Conservation (phyloP, 2,888 invertebrate species). For the Tuberolachnus salignus region DNA sequence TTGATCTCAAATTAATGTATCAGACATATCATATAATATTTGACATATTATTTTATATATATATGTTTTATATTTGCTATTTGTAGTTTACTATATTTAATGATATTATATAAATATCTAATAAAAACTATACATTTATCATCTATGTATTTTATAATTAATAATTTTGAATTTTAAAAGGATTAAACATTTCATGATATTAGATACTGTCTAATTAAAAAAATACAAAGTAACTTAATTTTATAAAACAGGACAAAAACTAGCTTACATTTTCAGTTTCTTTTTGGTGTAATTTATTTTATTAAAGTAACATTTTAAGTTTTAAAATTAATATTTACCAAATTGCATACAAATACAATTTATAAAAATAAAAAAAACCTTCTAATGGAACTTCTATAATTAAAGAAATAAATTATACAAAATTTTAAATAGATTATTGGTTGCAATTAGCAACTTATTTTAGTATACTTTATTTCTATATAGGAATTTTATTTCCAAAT, state of each 20-base stretch:
- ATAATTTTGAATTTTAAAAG: neutral
- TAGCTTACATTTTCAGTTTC: too few species aligned
- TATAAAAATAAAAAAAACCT: too few species aligned
- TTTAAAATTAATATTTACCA: too few species aligned
- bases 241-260: too few species aligned
- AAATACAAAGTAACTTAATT: too few species aligned
- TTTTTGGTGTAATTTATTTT: too few species aligned
- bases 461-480: neutral
- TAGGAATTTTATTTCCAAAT: constrained; percentile 25
- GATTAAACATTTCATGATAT: neutral
- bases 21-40: neutral
- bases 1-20: neutral
- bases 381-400: too few species aligned
- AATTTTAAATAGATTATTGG: neutral
- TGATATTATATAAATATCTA: neutral
- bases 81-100: neutral
- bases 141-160: neutral
- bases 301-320: too few species aligned
- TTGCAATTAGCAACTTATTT: neutral
- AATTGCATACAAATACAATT: too few species aligned
- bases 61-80: too few species aligned
- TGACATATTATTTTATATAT: too few species aligned
- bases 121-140: neutral
- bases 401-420: neutral
- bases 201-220: too few species aligned